Conservation (phyloP, 2,888 invertebrate species). For the Ecliptopera silaceata region DNA sequence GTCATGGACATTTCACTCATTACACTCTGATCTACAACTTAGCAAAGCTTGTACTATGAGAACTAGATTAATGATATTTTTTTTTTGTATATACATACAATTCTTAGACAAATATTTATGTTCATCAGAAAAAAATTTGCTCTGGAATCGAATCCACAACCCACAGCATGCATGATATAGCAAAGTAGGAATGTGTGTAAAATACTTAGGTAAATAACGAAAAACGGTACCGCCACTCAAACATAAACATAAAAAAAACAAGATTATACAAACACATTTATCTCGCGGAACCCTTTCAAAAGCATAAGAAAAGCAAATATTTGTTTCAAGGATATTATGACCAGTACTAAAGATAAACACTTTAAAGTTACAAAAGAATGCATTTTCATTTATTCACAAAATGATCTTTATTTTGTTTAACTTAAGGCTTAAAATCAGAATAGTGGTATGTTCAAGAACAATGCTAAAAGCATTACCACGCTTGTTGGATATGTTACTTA, state of each 20-base stretch:
- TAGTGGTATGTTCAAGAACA: conserved; percentile 14
- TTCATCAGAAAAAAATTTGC: too few species aligned
- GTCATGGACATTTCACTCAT: too few species aligned
- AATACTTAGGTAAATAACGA: too few species aligned
- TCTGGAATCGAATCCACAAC: too few species aligned
- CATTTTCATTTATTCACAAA: background rate
- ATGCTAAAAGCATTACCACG: conserved; percentile 29
- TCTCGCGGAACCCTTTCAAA: conserved; percentile 24
- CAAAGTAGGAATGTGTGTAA: too few species aligned
- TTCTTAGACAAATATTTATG: too few species aligned
- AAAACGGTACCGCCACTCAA: background rate
- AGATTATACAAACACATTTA: too few species aligned
- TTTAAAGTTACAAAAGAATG: conserved; percentile 19
- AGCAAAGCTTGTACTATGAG: too few species aligned
- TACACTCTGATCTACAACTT: too few species aligned
- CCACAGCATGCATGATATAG: too few species aligned
- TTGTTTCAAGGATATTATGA: conserved; percentile 40
- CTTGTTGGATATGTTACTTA: conserved; percentile 36
- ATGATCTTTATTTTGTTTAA: conserved; percentile 3
- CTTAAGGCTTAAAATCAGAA: conserved; percentile 7
- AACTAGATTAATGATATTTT: too few species aligned
- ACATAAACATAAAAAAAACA: conserved; percentile 2
- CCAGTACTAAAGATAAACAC: conserved; percentile 25
- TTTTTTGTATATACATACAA: too few species aligned
- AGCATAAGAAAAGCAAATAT: conserved; percentile 39